Base-by-base conservation (phyloP, 1,140 invertebrate species). In the Cydia pomonella region DNA sequence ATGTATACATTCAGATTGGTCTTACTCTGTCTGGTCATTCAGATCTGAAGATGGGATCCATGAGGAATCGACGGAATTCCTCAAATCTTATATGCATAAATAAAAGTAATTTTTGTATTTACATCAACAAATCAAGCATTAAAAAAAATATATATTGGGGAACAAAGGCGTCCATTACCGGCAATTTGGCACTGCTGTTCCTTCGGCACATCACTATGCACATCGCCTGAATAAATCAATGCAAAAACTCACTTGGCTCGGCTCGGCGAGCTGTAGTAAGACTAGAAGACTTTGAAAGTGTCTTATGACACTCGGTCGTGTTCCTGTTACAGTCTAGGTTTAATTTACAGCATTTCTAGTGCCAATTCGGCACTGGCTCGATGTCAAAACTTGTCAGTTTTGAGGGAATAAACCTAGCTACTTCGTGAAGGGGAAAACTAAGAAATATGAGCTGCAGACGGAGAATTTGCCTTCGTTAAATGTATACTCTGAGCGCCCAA, bases 201-300 rank as follows among this genome's bases (percentile, higher is more conserved):
- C 41, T 44, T 0, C 7, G 10, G 53, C 53, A 59, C 53, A 59
- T n/a, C 53, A 59, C 53, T 59, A 59, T 59, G 18, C 53, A 6
- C 53, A 59, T 21, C 53, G 53, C 21, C 53, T 59, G 53, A 59
- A 59, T 59, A 59, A 59, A 59, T 59, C 53, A 59, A 59, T 59
- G 53, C 53, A 59, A 59, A 59, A 59, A 59, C 53, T 59, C 53
- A 59, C 53, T 59, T 59, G 53, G 53, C 53, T 59, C 53, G 53
- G 21, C 53, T 23, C 53, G 21, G 9, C 50, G 16, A n/a, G 50
- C 21, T 21, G 50, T 59, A 59, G 53, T 59, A 59, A 59, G 53
- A 59, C 53, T 59, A 59, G 53, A 59, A 59, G 53, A 59, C 53
- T 59, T 59, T 59, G 53, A 23, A 59, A 59, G 53, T 59, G 53